Evolutionary conservation across 2,113 vertebrate genomes (phyloP), one percentile per base, ranked within the genome.

Genomic region (Etia nguti): DNA sequence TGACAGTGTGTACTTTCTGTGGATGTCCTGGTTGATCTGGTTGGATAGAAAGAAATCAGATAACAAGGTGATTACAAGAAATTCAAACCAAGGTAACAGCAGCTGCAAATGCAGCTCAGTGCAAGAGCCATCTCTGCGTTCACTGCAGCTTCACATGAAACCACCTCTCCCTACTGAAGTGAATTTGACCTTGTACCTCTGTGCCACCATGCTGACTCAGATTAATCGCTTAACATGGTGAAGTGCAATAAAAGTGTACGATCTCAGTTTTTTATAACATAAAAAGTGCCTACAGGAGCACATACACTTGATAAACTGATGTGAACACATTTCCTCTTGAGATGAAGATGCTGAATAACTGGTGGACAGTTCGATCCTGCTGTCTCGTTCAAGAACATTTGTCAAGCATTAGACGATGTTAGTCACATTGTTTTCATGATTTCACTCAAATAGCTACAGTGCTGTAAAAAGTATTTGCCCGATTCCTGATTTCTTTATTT

Each of bases 1-100:
- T 84, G 98, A 98, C 92, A 99, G 97, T 79, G 96, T 98, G 91
- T 98, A 98, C 89, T 97, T 98, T 92, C 96, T 94, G 95, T 96
- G 96, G 87, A 97, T 95, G 90, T 98, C 97, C 91, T 98, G 97
- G 95, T 99, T 98, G 94, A 98, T 95, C 99, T 99, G 92, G 82
- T 95, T 94, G 88, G 95, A 90, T 84, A 92, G 79, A 86, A 90
- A 93, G 95, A 94, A 94, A 96, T 95, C 92, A 94, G 93, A 95
- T 91, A 88, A 95, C 90, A 90, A 94, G 92, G 18, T 85, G 85
- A 88, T 95, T 94, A 94, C 93, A 91, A 82, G 92, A 94, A 95
- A 94, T 88, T 88, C 54, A 86, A 94, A 83, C 91, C 90, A 18
- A 24, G 83, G 80, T 10, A 81, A 31, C 90, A 60, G 65, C 92